Percentiles rank a stretch among this genome's conserved stretches.
phyloP scores from a whole-genome alignment of 2,888 invertebrate genomes.

The Ditylenchus weischeri region DNA sequence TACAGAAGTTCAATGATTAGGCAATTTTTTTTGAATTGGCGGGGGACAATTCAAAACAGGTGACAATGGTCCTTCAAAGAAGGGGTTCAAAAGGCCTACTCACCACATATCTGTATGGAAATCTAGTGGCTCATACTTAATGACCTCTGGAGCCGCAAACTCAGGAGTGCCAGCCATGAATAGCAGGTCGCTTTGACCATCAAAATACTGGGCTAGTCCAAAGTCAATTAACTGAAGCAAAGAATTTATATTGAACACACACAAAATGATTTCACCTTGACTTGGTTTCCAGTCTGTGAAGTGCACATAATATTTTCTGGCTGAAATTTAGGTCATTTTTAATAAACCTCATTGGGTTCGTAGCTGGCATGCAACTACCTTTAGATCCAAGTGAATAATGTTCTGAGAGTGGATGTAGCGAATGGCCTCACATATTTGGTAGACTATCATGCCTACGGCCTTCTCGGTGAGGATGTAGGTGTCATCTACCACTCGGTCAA shows the following conservation, averaged over 20 bases:
- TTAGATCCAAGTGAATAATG: slow-evolving; percentile 93
- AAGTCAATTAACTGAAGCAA: slow-evolving; percentile 77
- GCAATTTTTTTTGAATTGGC: no score
- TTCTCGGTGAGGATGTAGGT: slow-evolving; percentile 91
- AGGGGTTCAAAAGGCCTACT: not conserved
- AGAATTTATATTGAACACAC: not conserved
- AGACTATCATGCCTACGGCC: slow-evolving; percentile 90
- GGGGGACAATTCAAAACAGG: no score
- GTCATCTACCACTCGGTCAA: slow-evolving; percentile 96
- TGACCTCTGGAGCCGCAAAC: slow-evolving; percentile 88
- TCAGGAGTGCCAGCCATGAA: slow-evolving; percentile 81
- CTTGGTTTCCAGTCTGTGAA: slow-evolving; percentile 90
- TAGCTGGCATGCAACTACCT: slow-evolving; percentile 66
- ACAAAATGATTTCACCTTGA: slow-evolving; percentile 66
- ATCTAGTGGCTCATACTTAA: slow-evolving; percentile 93
- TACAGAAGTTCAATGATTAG: no score
- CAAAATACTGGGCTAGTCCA: slow-evolving; percentile 77
- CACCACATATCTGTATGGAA: slow-evolving; percentile 87
- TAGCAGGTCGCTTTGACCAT: slow-evolving; percentile 54
- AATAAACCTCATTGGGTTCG: not conserved
- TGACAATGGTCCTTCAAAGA: no score
- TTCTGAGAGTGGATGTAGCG: slow-evolving; percentile 92
- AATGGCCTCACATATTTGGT: slow-evolving; percentile 75
- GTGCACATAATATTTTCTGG: slow-evolving; percentile 97
- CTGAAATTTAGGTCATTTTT: slow-evolving; percentile 63